A percentile compares a stretch with the other conserved stretches of the same genome.
These are phyloP conservation scores for Condylura cristata DNA, from an alignment of 2,113 vertebrate species.

Conservation along the genomic window DNA sequence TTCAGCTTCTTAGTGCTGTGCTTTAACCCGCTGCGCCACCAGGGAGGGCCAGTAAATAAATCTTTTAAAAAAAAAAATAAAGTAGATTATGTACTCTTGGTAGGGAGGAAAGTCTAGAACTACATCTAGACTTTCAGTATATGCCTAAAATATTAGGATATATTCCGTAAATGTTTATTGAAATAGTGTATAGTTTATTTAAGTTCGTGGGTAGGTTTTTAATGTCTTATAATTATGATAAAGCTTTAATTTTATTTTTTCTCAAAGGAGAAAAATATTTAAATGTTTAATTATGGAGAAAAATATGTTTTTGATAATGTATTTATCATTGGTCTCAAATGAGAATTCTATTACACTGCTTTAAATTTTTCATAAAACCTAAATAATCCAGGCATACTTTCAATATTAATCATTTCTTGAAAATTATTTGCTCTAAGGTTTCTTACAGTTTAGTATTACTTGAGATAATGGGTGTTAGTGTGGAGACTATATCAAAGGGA, in stretches of 20 bases:
- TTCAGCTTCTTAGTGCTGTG: too few species aligned
- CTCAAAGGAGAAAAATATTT: neutral
- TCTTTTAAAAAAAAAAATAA: too few species aligned
- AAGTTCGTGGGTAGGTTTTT: slow-evolving; percentile 30
- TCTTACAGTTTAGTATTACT: neutral
- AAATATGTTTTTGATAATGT: neutral
- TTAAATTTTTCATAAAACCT: neutral
- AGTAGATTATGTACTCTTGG: neutral
- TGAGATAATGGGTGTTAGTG: slow-evolving; percentile 12
- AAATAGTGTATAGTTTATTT: slow-evolving; percentile 40
- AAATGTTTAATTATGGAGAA: slow-evolving; percentile 17
- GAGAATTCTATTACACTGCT: slow-evolving; percentile 44
- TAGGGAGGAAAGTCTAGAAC: neutral
- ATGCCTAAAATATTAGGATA: slow-evolving; percentile 1
- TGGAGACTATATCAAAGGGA: neutral
- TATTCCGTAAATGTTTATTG: neutral
- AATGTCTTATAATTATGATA: slow-evolving; percentile 37
- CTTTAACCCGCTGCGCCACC: too few species aligned
- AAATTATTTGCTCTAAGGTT: slow-evolving; percentile 44
- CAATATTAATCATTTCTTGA: neutral
- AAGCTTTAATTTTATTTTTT: slow-evolving; percentile 49
- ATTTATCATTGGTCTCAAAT: slow-evolving; percentile 8
- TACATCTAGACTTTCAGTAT: neutral
- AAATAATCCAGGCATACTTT: slow-evolving; percentile 13
- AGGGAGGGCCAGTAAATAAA: too few species aligned